These are phyloP conservation scores for Antennarius maculatus DNA, from an alignment of 2,797 vertebrate species.

Conservation along the genomic window DNA sequence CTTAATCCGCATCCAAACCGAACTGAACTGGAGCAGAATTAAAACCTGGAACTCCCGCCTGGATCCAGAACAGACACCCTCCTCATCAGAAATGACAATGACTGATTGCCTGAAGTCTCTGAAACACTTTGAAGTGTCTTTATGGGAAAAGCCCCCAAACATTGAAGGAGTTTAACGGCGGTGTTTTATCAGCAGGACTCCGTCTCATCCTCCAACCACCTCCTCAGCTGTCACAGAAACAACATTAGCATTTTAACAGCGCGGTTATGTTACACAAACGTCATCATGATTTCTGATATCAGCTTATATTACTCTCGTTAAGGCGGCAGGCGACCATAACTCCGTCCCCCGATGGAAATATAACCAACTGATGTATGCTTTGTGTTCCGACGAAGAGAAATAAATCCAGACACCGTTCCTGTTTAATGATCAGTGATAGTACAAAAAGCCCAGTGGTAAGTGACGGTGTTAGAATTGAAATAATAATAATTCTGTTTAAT, in stretches of 20 bases:
- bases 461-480: no score
- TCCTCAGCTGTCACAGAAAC: constrained; percentile 23
- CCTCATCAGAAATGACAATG: neutral
- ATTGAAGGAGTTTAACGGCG: constrained; percentile 19
- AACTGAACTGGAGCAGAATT: constrained; percentile 40
- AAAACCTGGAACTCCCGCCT: constrained; percentile 6
- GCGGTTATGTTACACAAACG: constrained; percentile 45
- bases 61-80: neutral
- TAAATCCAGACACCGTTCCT: constrained; percentile 9
- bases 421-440: neutral
- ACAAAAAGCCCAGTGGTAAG: neutral
- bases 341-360: constrained; percentile 33
- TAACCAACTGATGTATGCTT: constrained; percentile 36
- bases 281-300: constrained; percentile 55
- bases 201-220: constrained; percentile 29
- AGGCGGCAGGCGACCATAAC: constrained; percentile 19
- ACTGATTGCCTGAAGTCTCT: no score
- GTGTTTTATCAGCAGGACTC: constrained; percentile 50
- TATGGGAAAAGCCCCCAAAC: constrained; percentile 15
- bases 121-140: neutral
- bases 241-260: constrained; percentile 66
- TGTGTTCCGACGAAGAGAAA: constrained; percentile 8
- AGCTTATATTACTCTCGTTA: constrained; percentile 55
- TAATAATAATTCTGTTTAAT: no score
- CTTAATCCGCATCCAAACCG: neutral